phyloP scores from a whole-genome alignment of 2,113 vertebrate genomes.

The Eleginops maclovinus region DNA sequence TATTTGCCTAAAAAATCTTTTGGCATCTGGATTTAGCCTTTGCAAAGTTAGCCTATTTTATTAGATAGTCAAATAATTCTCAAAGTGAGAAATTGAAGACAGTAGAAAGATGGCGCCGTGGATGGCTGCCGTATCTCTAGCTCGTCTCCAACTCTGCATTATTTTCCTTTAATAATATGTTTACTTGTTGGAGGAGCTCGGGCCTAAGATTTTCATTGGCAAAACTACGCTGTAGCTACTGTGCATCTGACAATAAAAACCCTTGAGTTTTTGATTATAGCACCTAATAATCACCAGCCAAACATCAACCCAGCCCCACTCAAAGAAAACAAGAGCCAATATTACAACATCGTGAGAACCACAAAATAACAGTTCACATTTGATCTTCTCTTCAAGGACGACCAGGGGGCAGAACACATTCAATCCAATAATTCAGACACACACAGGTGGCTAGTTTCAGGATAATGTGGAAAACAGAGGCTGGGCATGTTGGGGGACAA shows the following conservation, averaged over 20 bases:
- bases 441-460: background rate
- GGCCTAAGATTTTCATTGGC: too few species aligned
- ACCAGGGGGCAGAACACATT: background rate
- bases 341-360: background rate
- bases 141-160: too few species aligned
- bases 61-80: too few species aligned
- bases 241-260: too few species aligned
- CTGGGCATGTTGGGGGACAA: constrained; percentile 10
- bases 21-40: background rate
- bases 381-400: background rate
- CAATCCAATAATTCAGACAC: background rate
- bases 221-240: too few species aligned
- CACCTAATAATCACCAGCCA: background rate
- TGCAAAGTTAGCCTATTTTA: background rate
- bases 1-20: too few species aligned
- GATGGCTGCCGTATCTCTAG: too few species aligned
- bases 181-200: too few species aligned
- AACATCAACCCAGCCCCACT: background rate
- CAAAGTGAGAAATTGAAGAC: background rate
- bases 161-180: too few species aligned
- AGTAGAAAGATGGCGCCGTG: background rate
- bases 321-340: background rate
- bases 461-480: constrained; percentile 53
- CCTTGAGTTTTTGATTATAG: too few species aligned
- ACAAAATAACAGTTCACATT: background rate